Base-by-base conservation (phyloP, 2,797 vertebrate species). In the Hirundo rustica region DNA sequence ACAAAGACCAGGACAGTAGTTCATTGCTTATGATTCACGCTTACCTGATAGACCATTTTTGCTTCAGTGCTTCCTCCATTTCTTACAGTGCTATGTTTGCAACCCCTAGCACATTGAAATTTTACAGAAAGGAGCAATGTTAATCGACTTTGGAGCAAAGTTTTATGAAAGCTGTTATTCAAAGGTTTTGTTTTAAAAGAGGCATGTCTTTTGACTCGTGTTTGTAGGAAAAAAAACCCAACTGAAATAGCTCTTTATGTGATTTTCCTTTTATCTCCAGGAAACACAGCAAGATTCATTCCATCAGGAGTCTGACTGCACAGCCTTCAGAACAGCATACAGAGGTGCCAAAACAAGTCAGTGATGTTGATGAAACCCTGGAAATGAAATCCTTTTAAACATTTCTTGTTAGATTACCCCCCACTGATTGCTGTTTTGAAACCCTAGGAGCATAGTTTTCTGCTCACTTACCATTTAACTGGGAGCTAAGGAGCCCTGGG, bases 211-310 rank as follows among this genome's bases (percentile, higher is more conserved):
- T 85, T 91, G 73, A 61, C 96, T 81, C n/a, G 40, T 90, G 12
- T 87, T 95, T 40, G 65, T 76, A 71, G 48, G 9, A 32, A 70
- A 21, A 42, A 40, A 32, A 70, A 21, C 42, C 40, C 7, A 0
- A 6, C 2, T 74, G 57, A 60, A 76, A 77, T 88, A 67, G 67
- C 61, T 87, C 20, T 74, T 92, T 89, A 92, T 89, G 44, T 94
- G 58, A 60, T 96, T 96, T 96, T 92, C 61, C 88, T 89, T 96
- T 97, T 95, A 94, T 92, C 88, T 93, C 66, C 93, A 99, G 99
- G 98, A 99, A 99, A 98, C 99, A 99, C 98, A 99, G 99, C 97
- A 99, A 98, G 97, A 98, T 99, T 95, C 99, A 98, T 95, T 99
- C 98, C 94, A 97, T 98, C 97, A 98, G 98, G 91, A 98, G 98